Evolutionary conservation across 1,140 invertebrate genomes (phyloP).

Genomic region (Saccostrea echinata): DNA sequence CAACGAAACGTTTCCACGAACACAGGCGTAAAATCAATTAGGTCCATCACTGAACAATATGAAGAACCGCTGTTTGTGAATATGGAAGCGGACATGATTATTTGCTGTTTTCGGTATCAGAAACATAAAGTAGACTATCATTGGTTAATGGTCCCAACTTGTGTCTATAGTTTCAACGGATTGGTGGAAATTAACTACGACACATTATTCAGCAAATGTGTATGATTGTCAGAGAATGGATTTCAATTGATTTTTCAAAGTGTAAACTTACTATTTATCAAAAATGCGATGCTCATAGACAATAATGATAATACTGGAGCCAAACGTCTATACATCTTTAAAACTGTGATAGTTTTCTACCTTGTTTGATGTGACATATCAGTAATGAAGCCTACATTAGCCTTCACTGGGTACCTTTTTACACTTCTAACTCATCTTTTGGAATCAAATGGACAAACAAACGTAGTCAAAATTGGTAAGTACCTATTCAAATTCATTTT

Average conservation of each 20-base stretch:
- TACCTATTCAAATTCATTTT: background rate
- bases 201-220: conserved; percentile 5
- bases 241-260: conserved; percentile 1
- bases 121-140: conserved; percentile 31
- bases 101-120: conserved; percentile 36
- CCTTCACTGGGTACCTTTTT: background rate
- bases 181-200: conserved; percentile 28
- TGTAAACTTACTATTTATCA: background rate
- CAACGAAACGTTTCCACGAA: conserved; percentile 11
- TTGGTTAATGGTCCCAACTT: conserved; percentile 28
- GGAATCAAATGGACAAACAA: background rate
- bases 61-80: conserved; percentile 18
- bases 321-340: background rate
- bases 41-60: conserved; percentile 14
- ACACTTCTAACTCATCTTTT: background rate
- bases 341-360: background rate
- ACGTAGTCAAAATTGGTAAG: background rate
- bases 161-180: conserved; percentile 5
- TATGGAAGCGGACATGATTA: conserved; percentile 36
- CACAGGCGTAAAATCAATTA: conserved; percentile 34
- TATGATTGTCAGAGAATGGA: background rate
- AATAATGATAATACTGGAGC: background rate
- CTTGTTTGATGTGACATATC: background rate
- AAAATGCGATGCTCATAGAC: background rate
- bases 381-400: background rate